A percentile compares a stretch with the other conserved stretches of the same genome.
Evolutionary conservation across 2,797 vertebrate species (phyloP).

Genomic region (Lepus townsendii): DNA sequence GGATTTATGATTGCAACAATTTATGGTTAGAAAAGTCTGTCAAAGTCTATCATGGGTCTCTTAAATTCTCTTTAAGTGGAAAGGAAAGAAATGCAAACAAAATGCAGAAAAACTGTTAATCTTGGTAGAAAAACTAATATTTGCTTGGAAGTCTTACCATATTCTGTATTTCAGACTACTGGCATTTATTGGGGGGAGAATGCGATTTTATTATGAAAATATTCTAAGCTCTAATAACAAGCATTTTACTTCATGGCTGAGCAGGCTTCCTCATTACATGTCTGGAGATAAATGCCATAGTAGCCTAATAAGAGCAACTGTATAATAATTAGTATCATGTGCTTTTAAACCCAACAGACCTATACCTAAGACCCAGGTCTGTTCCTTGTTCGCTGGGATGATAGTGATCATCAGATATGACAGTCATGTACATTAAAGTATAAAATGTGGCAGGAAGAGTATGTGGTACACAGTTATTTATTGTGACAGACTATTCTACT

Average conservation of each 20-base stretch:
- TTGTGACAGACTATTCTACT: background rate
- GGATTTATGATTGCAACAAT: background rate
- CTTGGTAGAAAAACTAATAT: background rate
- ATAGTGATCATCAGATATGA: background rate
- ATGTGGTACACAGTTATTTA: background rate
- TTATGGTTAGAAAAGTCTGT: background rate
- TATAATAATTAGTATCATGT: background rate
- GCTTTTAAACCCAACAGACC: slow-evolving; percentile 16
- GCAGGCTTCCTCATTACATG: background rate
- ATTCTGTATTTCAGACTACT: background rate
- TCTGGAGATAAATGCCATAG: background rate
- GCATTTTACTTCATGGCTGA: background rate
- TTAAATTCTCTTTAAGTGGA: background rate
- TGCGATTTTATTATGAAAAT: slow-evolving; percentile 40
- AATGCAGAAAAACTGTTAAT: background rate
- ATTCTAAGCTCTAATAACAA: background rate
- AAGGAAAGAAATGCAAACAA: slow-evolving; percentile 20
- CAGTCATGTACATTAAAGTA: background rate
- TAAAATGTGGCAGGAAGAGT: background rate
- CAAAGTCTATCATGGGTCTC: background rate
- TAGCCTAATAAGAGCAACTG: background rate
- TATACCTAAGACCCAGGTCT: background rate
- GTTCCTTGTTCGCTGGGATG: background rate
- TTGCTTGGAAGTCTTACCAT: background rate
- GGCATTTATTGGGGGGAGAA: background rate